phyloP scores from a whole-genome alignment of 2,113 vertebrate genomes.

The Vimba vimba region DNA sequence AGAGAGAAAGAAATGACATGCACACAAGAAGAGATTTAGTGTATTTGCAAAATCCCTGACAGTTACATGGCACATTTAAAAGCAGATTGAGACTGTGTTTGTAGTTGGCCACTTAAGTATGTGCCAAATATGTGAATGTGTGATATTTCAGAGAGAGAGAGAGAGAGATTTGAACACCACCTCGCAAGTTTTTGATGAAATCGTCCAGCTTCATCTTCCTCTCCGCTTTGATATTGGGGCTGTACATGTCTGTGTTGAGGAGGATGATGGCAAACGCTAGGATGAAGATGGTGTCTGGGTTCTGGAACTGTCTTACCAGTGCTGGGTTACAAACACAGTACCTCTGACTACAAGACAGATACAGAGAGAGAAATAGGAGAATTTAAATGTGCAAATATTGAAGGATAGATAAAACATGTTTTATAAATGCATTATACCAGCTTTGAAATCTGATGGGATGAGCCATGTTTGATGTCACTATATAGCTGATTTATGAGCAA shows the following conservation, averaged over 20 bases:
- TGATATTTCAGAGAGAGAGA: background rate
- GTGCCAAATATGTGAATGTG: background rate
- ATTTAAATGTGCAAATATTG: conserved; percentile 3
- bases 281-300: conserved; percentile 98
- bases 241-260: conserved; percentile 98
- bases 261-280: conserved; percentile 97
- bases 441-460: background rate
- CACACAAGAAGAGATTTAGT: conserved; percentile 13
- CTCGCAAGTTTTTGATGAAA: conserved; percentile 95
- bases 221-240: conserved; percentile 93
- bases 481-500: background rate
- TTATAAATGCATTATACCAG: background rate
- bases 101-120: background rate
- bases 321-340: conserved; percentile 96
- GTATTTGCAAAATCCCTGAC: background rate
- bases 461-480: background rate
- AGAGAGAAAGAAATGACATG: background rate
- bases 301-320: conserved; percentile 94
- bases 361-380: background rate
- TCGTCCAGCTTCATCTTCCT: conserved; percentile 98
- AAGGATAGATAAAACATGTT: background rate
- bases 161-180: conserved; percentile 64
- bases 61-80: background rate
- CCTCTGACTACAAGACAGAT: conserved; percentile 82
- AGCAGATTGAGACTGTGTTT: conserved; percentile 7